Conservation (phyloP, 2,113 vertebrate genomes). For the Nibea coibor region DNA sequence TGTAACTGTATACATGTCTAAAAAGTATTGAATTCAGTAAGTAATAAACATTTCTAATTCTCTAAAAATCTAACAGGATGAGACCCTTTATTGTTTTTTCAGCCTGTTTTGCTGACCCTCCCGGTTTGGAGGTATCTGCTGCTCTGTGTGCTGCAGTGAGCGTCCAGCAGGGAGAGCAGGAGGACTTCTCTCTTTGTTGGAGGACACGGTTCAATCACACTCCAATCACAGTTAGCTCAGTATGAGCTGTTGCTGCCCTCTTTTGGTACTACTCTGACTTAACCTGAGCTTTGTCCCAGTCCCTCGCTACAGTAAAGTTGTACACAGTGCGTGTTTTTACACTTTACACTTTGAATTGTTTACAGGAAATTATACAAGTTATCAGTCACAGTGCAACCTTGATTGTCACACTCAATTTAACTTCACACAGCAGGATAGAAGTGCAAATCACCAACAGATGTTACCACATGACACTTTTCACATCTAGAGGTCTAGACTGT, state of each 20-base stretch:
- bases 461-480: no score
- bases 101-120: not conserved
- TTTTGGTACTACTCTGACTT: conserved; percentile 16
- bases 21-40: conserved; percentile 64
- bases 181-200: not conserved
- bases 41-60: conserved; percentile 80
- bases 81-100: not conserved
- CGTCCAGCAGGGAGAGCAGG: conserved; percentile 56
- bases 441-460: no score
- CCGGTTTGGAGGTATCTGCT: not conserved
- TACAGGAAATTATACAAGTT: not conserved
- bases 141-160: conserved; percentile 13
- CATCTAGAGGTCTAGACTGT: no score
- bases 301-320: not conserved
- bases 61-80: conserved; percentile 3
- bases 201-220: not conserved
- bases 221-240: not conserved
- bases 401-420: not conserved
- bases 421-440: not conserved
- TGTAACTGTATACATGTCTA: conserved; percentile 68
- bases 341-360: not conserved
- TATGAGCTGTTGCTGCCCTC: conserved; percentile 43
- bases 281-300: not conserved
- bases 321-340: not conserved
- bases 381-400: not conserved